Percentiles rank a stretch among this genome's conserved stretches.
These are phyloP conservation scores for Drosophila pachea DNA, from an alignment of 1,140 invertebrate species.

Conservation along the genomic window DNA sequence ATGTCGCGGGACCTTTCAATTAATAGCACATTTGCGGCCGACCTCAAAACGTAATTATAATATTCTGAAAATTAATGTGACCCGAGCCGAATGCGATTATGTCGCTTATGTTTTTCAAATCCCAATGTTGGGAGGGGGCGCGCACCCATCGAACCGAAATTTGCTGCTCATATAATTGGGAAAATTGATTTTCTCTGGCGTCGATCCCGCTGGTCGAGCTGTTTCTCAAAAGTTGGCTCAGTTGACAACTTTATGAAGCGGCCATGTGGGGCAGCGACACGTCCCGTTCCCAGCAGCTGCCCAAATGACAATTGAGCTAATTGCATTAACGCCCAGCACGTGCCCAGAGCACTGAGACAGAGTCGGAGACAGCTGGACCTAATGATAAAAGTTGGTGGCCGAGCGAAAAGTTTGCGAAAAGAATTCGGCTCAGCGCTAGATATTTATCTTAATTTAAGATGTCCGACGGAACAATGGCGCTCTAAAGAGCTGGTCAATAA, in stretches of 20 bases:
- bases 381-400: constrained; percentile 53
- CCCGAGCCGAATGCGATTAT: constrained; percentile 39
- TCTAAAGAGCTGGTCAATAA: constrained; percentile 63
- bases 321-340: constrained; percentile 62
- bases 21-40: constrained; percentile 65
- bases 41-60: constrained; percentile 67
- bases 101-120: constrained; percentile 5
- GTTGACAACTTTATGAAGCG: constrained; percentile 67
- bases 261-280: constrained; percentile 45
- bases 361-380: constrained; percentile 6
- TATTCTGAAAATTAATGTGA: constrained; percentile 52
- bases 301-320: constrained; percentile 74
- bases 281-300: constrained; percentile 31
- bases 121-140: too few relatives aligned
- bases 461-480: constrained; percentile 19
- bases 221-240: constrained; percentile 43
- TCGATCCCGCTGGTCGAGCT: constrained; percentile 30
- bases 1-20: constrained; percentile 55
- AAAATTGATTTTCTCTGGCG: constrained; percentile 37
- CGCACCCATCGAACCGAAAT: too few relatives aligned
- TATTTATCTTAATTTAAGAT: constrained; percentile 71
- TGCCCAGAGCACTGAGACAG: constrained; percentile 36
- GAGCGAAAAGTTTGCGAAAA: constrained; percentile 54
- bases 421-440: constrained; percentile 57
- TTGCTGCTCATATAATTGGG: constrained; percentile 1